Percentiles rank a stretch among this genome's conserved stretches.
Conservation (phyloP, 2,888 invertebrate species). For the Campopleginae sp. region DNA sequence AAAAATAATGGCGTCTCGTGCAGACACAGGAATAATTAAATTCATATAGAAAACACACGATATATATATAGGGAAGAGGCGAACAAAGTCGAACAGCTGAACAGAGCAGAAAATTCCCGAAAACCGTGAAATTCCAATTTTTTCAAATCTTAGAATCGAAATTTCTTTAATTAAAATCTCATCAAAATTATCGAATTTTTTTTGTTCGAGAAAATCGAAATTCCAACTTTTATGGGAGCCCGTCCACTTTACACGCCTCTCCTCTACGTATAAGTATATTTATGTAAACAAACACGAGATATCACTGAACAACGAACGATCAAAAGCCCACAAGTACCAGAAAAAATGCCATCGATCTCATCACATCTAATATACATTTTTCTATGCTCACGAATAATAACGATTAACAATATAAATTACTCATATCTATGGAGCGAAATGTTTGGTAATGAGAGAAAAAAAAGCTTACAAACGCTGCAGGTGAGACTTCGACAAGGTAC, state of each 20-base stretch:
- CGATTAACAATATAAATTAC: background rate
- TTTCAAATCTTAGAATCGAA: too few relatives aligned
- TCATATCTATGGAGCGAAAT: background rate
- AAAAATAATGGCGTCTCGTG: slow-evolving; percentile 59
- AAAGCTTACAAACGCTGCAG: slow-evolving; percentile 86
- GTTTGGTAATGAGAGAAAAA: background rate
- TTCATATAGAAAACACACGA: slow-evolving; percentile 13
- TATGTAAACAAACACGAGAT: slow-evolving; percentile 52
- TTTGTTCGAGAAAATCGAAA: too few relatives aligned
- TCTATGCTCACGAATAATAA: background rate
- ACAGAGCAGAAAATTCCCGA: too few relatives aligned
- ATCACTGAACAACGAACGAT: slow-evolving; percentile 58
- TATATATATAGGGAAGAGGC: slow-evolving; percentile 1
- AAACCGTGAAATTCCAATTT: too few relatives aligned
- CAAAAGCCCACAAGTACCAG: slow-evolving; percentile 56
- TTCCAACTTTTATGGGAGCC: too few relatives aligned
- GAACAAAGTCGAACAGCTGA: background rate
- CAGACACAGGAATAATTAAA: slow-evolving; percentile 49
- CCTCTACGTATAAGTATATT: background rate
- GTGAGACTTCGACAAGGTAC: slow-evolving; percentile 85
- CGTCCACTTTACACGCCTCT: too few relatives aligned
- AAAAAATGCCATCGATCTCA: slow-evolving; percentile 58
- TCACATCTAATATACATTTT: slow-evolving; percentile 51
- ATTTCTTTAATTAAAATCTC: too few relatives aligned
- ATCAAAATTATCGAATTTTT: too few relatives aligned